Percentiles rank a stretch among this genome's conserved stretches.
Evolutionary conservation across 1,140 invertebrate species (phyloP).

Genomic region (Drosophila bocki): DNA sequence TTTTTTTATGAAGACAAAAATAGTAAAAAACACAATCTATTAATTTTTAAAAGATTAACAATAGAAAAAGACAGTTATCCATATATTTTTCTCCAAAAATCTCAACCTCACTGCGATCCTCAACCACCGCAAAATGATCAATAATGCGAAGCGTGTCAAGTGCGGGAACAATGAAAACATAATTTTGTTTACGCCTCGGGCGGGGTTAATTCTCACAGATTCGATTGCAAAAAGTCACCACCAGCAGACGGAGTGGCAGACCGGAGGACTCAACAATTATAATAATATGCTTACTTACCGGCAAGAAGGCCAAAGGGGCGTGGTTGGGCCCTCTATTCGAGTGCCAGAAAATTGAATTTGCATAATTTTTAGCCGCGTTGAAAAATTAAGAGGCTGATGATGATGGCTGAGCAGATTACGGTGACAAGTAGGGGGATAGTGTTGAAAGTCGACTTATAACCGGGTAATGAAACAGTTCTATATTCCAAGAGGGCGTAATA

Average conservation of each 20-base stretch:
- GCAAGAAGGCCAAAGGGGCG: slow-evolving; percentile 33
- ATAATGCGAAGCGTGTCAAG: slow-evolving; percentile 22
- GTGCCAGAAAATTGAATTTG: slow-evolving; percentile 66
- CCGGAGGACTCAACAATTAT: slow-evolving; percentile 47
- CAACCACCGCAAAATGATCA: slow-evolving; percentile 14
- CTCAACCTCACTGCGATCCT: background rate
- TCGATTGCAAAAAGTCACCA: slow-evolving; percentile 15
- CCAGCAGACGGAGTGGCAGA: background rate
- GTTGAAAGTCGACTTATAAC: background rate
- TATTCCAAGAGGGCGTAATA: background rate
- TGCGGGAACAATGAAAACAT: slow-evolving; percentile 50
- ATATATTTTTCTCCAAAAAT: background rate
- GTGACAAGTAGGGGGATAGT: slow-evolving; percentile 7
- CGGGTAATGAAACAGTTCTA: background rate
- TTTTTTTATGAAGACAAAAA: background rate
- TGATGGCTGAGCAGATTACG: background rate
- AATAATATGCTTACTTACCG: slow-evolving; percentile 54
- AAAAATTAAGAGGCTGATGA: slow-evolving; percentile 10
- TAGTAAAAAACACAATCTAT: too few species aligned
- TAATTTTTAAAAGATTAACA: too few species aligned
- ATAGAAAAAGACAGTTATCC: too few species aligned
- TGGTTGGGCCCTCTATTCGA: slow-evolving; percentile 35
- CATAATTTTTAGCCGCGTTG: slow-evolving; percentile 46
- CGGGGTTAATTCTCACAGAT: slow-evolving; percentile 17
- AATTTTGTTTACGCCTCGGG: slow-evolving; percentile 43